Conservation (phyloP, 2,113 vertebrate species). For the Crotalus tigris region DNA sequence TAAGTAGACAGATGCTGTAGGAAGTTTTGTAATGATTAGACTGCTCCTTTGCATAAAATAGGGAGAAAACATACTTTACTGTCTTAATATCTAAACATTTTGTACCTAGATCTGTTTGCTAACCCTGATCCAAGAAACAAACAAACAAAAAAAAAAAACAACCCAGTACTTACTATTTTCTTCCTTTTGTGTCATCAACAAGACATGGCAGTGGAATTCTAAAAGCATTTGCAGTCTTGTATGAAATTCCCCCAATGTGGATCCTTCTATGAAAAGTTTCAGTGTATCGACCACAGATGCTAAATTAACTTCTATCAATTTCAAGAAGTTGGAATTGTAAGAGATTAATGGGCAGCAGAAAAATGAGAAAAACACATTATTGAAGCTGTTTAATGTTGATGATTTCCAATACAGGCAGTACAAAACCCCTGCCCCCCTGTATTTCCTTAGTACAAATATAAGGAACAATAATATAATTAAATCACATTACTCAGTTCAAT, state of each 20-base stretch:
- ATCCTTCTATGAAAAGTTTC: constrained; percentile 91
- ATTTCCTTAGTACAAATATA: background rate
- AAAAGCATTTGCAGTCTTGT: constrained; percentile 81
- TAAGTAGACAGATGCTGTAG: background rate
- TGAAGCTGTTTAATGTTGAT: background rate
- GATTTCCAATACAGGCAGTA: background rate
- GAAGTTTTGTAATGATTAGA: background rate
- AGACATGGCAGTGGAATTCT: constrained; percentile 92
- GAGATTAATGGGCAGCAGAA: background rate
- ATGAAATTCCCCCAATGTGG: constrained; percentile 85
- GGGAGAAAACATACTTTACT: background rate
- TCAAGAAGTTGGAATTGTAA: constrained; percentile 15
- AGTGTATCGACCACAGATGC: constrained; percentile 78
- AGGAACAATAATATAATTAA: background rate
- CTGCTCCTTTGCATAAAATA: background rate
- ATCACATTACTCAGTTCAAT: background rate
- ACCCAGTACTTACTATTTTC: constrained; percentile 76
- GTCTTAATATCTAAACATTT: background rate
- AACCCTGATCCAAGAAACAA: background rate
- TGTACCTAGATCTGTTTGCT: background rate
- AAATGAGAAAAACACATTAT: background rate
- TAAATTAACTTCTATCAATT: constrained; percentile 67
- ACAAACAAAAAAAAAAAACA: background rate
- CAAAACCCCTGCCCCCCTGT: background rate
- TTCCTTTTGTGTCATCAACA: constrained; percentile 78